Conservation (phyloP, 2,888 invertebrate genomes). For the Drosophila macrospina region DNA sequence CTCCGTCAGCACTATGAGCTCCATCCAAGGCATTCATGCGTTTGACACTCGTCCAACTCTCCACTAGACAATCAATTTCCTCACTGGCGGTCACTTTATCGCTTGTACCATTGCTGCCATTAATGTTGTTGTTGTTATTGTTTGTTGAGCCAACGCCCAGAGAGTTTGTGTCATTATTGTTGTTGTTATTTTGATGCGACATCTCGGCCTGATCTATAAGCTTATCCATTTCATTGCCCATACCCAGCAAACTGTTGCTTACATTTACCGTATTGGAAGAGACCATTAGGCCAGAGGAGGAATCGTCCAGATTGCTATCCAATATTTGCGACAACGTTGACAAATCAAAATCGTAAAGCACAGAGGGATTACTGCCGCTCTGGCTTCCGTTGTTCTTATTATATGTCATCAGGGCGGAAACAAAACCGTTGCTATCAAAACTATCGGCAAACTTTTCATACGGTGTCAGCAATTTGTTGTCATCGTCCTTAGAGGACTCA, state of each 20-base stretch:
- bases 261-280: conserved; percentile 70
- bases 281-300: conserved; percentile 54
- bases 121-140: conserved; percentile 57
- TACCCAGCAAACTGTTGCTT: conserved; percentile 55
- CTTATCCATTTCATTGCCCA: conserved; percentile 77
- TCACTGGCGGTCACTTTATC: conserved; percentile 74
- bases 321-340: conserved; percentile 70
- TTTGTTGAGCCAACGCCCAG: conserved; percentile 47
- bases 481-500: conserved; percentile 75
- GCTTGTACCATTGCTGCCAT: conserved; percentile 60
- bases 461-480: conserved; percentile 75
- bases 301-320: conserved; percentile 68
- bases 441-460: conserved; percentile 83
- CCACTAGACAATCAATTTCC: conserved; percentile 82
- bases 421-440: conserved; percentile 83
- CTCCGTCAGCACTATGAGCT: conserved; percentile 46
- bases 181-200: conserved; percentile 66
- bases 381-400: conserved; percentile 70
- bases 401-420: conserved; percentile 76
- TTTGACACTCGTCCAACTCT: conserved; percentile 81
- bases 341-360: conserved; percentile 74
- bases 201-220: conserved; percentile 68
- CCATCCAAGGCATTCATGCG: conserved; percentile 77
- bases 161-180: conserved; percentile 38
- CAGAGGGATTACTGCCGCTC: conserved; percentile 67